Conservation (phyloP, 2,888 invertebrate genomes). For the Dynastes tityus region DNA sequence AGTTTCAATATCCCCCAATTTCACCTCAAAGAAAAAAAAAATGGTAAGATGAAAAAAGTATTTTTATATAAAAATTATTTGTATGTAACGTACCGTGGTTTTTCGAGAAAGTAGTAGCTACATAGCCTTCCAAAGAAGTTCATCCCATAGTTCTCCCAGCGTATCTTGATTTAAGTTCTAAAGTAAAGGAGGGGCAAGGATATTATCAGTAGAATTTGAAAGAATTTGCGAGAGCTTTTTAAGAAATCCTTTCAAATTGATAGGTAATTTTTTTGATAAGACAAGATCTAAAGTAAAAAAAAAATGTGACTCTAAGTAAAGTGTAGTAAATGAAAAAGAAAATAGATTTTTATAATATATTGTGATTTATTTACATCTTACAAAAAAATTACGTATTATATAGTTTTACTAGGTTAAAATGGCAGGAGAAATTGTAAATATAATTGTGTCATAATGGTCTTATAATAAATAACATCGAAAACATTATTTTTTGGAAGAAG, state of each 20-base stretch:
- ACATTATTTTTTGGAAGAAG: constrained; percentile 45
- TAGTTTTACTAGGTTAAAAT: constrained; percentile 53
- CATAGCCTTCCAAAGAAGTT: too few relatives aligned
- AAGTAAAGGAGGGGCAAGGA: too few relatives aligned
- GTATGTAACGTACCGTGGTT: neutral
- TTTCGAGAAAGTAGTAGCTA: too few relatives aligned
- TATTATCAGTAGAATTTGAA: too few relatives aligned
- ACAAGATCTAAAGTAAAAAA: constrained; percentile 15
- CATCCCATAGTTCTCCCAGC: too few relatives aligned
- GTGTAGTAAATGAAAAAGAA: constrained; percentile 26
- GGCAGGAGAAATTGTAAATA: constrained; percentile 52
- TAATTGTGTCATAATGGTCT: constrained; percentile 47
- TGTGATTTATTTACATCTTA: constrained; percentile 54
- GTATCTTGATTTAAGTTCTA: too few relatives aligned
- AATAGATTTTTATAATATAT: constrained; percentile 50
- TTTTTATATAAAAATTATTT: neutral
- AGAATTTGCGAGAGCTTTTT: too few relatives aligned
- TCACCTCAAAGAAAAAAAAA: neutral
- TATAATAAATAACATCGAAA: constrained; percentile 46
- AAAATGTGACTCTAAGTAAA: constrained; percentile 6
- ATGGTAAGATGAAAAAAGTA: neutral
- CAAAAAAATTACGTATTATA: constrained; percentile 54
- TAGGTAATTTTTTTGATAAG: constrained; percentile 45
- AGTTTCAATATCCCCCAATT: neutral
- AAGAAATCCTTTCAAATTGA: neutral